These are phyloP conservation scores for Iselma pallidipennis DNA, from an alignment of 2,888 invertebrate species.

Conservation along the genomic window DNA sequence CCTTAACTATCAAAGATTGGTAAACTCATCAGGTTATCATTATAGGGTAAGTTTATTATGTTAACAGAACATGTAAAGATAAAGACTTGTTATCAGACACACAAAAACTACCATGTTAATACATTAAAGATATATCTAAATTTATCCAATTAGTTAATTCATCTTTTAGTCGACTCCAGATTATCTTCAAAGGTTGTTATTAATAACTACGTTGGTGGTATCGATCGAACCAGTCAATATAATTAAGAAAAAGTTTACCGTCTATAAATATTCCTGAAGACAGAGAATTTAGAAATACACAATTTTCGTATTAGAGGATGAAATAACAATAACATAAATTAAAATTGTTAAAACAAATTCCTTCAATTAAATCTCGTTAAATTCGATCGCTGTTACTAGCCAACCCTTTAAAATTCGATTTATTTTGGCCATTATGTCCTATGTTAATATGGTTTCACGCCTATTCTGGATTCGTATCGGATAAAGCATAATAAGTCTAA, in stretches of 20 bases:
- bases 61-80: background rate
- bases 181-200: too few species aligned
- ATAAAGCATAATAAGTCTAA: background rate
- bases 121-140: background rate
- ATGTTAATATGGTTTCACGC: background rate
- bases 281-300: conserved; percentile 3
- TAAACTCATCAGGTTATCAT: conserved; percentile 57
- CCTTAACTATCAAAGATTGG: conserved; percentile 67
- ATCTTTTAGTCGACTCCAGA: too few species aligned
- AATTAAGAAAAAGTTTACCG: too few species aligned
- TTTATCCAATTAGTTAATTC: background rate
- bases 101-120: background rate
- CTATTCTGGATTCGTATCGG: background rate
- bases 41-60: conserved; percentile 56
- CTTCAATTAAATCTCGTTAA: background rate
- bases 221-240: too few species aligned
- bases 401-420: background rate
- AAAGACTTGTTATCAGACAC: background rate
- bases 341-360: background rate
- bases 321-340: background rate
- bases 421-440: background rate
- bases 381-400: conserved; percentile 1
- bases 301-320: conserved; percentile 3
- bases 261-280: conserved; percentile 2
- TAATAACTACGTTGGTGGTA: too few species aligned